These are phyloP conservation scores for Hirudo medicinalis DNA, from an alignment of 1,140 invertebrate genomes.

Conservation along the genomic window DNA sequence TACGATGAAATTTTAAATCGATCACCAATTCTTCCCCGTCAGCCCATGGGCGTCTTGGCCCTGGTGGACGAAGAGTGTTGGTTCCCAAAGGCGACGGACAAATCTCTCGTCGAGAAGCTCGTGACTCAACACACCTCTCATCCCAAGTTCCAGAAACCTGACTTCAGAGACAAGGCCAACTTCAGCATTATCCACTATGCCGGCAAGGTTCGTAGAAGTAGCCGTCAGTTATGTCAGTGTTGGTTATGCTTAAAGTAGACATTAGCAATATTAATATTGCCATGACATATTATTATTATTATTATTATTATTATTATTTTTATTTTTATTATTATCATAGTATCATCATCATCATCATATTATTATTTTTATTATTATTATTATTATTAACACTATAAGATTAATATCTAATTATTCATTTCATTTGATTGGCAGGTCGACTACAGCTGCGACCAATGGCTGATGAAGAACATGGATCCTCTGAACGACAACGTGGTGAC, in stretches of 20 bases:
- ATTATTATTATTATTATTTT: neutral
- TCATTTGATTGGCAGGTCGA: conserved; percentile 52
- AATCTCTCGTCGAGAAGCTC: conserved; percentile 94
- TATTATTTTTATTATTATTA: too few species aligned
- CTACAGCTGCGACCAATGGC: conserved; percentile 86
- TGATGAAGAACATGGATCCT: conserved; percentile 99
- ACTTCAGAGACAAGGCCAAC: conserved; percentile 86
- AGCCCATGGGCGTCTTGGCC: conserved; percentile 95
- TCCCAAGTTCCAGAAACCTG: conserved; percentile 94
- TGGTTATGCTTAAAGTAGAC: too few species aligned
- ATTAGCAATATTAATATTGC: too few species aligned
- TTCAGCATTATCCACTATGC: conserved; percentile 97
- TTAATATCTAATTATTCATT: neutral
- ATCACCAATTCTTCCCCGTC: too few species aligned
- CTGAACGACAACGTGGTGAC: conserved; percentile 97
- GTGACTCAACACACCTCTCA: conserved; percentile 78
- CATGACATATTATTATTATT: too few species aligned
- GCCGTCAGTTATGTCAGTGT: too few species aligned
- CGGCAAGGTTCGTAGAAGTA: conserved; percentile 55
- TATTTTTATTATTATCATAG: too few species aligned
- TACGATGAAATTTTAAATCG: neutral
- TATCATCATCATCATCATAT: too few species aligned
- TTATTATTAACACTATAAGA: neutral
- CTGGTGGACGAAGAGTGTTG: conserved; percentile 94
- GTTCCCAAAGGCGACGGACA: conserved; percentile 98